Percentiles rank a stretch among this genome's conserved stretches.
phyloP scores from a whole-genome alignment of 2,113 vertebrate genomes.

The Sebastes fasciatus region DNA sequence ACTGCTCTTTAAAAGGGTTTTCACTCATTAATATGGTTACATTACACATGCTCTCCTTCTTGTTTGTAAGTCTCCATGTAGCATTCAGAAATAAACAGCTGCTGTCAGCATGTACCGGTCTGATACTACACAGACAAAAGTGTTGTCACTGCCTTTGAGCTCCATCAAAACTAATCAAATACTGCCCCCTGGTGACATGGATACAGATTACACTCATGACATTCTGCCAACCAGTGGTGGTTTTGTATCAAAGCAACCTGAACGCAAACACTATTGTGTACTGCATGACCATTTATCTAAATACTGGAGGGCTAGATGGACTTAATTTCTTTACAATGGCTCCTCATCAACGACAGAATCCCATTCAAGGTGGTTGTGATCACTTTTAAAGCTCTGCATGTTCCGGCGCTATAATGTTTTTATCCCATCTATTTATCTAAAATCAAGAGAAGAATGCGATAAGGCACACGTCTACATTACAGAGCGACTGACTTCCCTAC shows the following conservation, averaged over 20 bases:
- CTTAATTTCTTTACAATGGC: not conserved
- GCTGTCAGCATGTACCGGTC: conserved; percentile 41
- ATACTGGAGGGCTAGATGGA: not conserved
- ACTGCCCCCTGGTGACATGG: conserved; percentile 74
- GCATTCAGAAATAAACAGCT: conserved; percentile 43
- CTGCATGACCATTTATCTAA: not conserved
- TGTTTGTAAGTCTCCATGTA: not conserved
- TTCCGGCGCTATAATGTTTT: not conserved
- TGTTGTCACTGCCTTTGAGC: not conserved
- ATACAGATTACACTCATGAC: not conserved
- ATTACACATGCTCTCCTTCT: conserved; percentile 9
- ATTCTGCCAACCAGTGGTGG: not conserved
- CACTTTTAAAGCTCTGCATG: not conserved
- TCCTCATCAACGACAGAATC: not conserved
- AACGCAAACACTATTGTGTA: not conserved
- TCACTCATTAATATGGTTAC: not conserved
- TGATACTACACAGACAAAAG: not conserved
- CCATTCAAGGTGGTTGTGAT: not conserved
- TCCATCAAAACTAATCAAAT: conserved; percentile 28
- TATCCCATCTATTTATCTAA: not conserved
- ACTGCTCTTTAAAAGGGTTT: not conserved
- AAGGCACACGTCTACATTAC: not conserved
- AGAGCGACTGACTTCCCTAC: not conserved
- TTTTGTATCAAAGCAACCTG: not conserved
- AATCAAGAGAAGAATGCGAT: not conserved